Percentiles rank a stretch among this genome's conserved stretches.
phyloP scores from a whole-genome alignment of 2,113 vertebrate genomes.

The Arvicanthis niloticus region DNA sequence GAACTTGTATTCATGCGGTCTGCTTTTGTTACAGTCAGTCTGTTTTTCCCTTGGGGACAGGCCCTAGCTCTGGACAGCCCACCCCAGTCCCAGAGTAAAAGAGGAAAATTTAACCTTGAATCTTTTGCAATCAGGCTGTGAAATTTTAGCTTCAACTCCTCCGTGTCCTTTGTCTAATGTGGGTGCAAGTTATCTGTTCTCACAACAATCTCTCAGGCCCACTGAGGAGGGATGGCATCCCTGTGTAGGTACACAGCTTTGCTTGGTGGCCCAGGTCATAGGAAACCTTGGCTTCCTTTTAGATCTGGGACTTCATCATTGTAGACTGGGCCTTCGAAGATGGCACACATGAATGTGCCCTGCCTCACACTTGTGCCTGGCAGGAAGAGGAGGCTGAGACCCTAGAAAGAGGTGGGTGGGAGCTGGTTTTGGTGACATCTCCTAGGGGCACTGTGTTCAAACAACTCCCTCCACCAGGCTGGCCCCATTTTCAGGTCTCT shows the following conservation, averaged over 20 bases:
- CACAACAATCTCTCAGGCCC: neutral
- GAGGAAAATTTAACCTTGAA: neutral
- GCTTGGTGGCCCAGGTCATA: neutral
- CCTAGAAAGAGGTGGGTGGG: neutral
- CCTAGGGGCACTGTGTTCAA: neutral
- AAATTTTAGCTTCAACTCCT: neutral
- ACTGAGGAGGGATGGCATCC: fast-evolving
- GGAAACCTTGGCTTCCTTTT: neutral
- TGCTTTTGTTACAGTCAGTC: neutral
- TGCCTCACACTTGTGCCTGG: no score
- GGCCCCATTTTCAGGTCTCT: neutral
- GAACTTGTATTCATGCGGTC: neutral
- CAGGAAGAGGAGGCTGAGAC: neutral
- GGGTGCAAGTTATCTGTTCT: neutral
- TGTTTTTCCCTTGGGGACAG: neutral
- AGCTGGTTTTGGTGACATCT: neutral
- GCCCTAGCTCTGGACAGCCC: neutral
- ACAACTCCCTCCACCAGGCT: neutral
- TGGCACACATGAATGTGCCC: neutral
- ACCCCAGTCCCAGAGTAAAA: neutral
- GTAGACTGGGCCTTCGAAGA: neutral
- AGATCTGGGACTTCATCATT: no score
- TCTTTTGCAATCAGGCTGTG: neutral
- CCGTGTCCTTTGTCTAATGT: neutral
- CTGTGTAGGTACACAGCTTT: fast-evolving